Percentiles rank a stretch among this genome's conserved stretches.
phyloP scores from a whole-genome alignment of 2,888 invertebrate genomes.

The Erebia palarica region DNA sequence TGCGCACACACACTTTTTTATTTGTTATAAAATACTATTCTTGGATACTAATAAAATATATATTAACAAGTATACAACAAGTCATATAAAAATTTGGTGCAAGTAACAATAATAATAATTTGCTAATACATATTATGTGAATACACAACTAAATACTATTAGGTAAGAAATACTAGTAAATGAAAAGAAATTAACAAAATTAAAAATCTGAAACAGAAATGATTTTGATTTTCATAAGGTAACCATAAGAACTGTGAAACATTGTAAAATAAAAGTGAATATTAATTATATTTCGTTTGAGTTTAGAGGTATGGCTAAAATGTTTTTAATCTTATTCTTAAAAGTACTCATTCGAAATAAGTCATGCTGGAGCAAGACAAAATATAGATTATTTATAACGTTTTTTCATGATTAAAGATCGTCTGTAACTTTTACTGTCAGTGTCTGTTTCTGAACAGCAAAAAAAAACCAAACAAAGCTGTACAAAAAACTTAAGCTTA shows the following conservation, averaged over 20 bases:
- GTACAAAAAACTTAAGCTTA: too few species aligned
- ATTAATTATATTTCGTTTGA: background rate
- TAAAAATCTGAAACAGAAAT: background rate
- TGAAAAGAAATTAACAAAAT: background rate
- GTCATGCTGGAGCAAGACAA: background rate
- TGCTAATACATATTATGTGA: background rate
- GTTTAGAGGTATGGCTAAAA: background rate
- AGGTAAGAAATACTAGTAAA: conserved; percentile 5
- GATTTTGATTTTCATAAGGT: conserved; percentile 12
- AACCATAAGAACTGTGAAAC: background rate
- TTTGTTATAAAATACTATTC: background rate
- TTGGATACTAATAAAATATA: conserved; percentile 4
- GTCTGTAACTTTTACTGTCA: too few species aligned
- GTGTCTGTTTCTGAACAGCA: too few species aligned
- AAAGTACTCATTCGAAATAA: background rate
- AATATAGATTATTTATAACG: background rate
- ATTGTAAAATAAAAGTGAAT: background rate
- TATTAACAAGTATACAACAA: conserved; percentile 5
- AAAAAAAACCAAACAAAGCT: too few species aligned
- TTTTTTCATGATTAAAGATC: too few species aligned
- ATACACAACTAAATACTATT: conserved; percentile 11
- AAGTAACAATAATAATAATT: conserved; percentile 7
- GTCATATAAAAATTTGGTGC: conserved; percentile 7
- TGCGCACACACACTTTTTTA: background rate
- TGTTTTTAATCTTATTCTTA: too few species aligned